These are phyloP conservation scores for Indri indri DNA, from an alignment of 2,113 vertebrate genomes.

Conservation along the genomic window DNA sequence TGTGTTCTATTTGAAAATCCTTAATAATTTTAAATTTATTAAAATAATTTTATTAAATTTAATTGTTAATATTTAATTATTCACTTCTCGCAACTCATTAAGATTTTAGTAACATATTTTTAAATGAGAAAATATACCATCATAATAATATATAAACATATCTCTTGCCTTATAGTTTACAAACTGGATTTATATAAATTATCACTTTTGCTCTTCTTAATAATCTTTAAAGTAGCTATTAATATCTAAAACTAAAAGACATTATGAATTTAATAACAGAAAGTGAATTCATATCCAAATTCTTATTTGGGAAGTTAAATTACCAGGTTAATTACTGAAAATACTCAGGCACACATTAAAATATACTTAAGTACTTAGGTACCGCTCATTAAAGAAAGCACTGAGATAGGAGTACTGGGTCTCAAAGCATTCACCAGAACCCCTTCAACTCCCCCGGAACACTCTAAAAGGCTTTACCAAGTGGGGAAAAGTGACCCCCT, in stretches of 20 bases:
- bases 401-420: too few species aligned
- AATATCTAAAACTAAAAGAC: slow-evolving; percentile 35
- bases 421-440: neutral
- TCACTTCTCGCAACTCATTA: slow-evolving; percentile 34
- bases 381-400: neutral
- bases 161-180: slow-evolving; percentile 2
- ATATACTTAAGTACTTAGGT: neutral
- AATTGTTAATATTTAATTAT: slow-evolving; percentile 54
- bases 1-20: neutral
- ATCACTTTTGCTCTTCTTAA: slow-evolving; percentile 43
- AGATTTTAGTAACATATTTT: slow-evolving; percentile 41
- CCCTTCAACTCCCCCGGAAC: neutral
- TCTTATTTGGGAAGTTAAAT: slow-evolving; percentile 38
- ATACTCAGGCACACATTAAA: neutral
- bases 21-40: slow-evolving; percentile 22
- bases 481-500: neutral
- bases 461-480: neutral
- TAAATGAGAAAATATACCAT: slow-evolving; percentile 46
- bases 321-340: neutral
- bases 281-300: slow-evolving; percentile 23
- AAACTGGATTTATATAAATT: slow-evolving; percentile 26
- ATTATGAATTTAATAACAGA: slow-evolving; percentile 39
- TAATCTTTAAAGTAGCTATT: slow-evolving; percentile 33
- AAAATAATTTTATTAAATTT: slow-evolving; percentile 54
- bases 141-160: slow-evolving; percentile 38